Percentiles rank a stretch among this genome's conserved stretches.
Conservation (phyloP, 2,888 invertebrate species). For the Odontothrips loti region DNA sequence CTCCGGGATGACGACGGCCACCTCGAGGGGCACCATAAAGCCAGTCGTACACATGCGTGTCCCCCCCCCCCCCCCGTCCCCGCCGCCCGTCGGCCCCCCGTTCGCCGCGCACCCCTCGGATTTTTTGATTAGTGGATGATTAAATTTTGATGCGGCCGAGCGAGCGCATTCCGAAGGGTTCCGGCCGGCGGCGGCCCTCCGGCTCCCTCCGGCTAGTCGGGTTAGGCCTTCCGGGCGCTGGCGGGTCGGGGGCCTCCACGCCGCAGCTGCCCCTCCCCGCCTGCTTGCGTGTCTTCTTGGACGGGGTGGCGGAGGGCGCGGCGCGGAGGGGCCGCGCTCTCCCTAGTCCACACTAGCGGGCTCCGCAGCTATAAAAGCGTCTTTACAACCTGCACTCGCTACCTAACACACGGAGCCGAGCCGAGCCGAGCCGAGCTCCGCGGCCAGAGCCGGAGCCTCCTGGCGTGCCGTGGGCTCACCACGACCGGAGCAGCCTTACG, state of each 20-base stretch:
- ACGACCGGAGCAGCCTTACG: too few relatives aligned
- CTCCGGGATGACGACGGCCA: not conserved
- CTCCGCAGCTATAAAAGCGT: not conserved
- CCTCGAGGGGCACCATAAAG: not conserved
- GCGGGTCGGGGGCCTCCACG: not conserved
- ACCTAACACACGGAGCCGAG: not conserved
- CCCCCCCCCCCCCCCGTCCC: not conserved
- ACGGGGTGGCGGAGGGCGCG: not conserved
- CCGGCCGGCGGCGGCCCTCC: too few relatives aligned
- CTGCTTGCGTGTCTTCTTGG: not conserved
- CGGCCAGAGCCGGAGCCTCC: too few relatives aligned
- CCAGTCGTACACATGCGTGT: not conserved
- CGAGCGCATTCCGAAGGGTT: not conserved
- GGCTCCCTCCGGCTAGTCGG: not conserved
- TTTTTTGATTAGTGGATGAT: slow-evolving; percentile 14
- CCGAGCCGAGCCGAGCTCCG: not conserved
- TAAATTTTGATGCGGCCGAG: slow-evolving; percentile 8
- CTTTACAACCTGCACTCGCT: slow-evolving; percentile 8
- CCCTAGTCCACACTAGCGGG: too few relatives aligned
- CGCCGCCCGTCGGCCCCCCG: not conserved
- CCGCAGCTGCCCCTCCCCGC: too few relatives aligned
- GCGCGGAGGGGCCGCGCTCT: too few relatives aligned
- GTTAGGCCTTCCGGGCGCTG: not conserved
- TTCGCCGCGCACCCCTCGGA: not conserved
- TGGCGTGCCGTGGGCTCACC: not conserved